phyloP scores from a whole-genome alignment of 2,797 vertebrate genomes.

The Pelodytes ibericus region DNA sequence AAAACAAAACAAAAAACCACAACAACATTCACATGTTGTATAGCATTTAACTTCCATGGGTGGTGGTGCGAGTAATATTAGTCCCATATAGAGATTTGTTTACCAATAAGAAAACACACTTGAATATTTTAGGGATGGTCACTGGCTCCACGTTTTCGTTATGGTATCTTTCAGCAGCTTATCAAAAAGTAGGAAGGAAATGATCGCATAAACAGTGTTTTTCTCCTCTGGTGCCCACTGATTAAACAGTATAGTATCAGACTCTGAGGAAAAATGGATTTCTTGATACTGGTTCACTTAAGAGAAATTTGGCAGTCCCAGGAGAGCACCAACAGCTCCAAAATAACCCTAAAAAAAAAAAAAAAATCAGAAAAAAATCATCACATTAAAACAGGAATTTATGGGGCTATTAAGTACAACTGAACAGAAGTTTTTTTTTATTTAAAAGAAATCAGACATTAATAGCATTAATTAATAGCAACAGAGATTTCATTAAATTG shows the following conservation, averaged over 20 bases:
- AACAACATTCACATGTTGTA: not conserved
- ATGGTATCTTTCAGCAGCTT: conserved; percentile 55
- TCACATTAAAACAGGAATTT: not conserved
- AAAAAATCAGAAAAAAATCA: conserved; percentile 27
- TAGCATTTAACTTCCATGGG: not conserved
- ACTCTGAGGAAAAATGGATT: conserved; percentile 52
- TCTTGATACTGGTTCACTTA: conserved; percentile 62
- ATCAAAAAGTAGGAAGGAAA: conserved; percentile 56
- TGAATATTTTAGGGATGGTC: not conserved
- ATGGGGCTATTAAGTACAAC: too few species aligned
- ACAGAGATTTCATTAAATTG: too few species aligned
- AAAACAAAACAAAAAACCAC: too few species aligned
- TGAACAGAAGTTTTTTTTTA: too few species aligned
- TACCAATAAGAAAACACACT: not conserved
- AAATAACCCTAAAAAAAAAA: conserved; percentile 75
- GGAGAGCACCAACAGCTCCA: conserved; percentile 81
- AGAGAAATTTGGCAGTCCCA: conserved; percentile 80
- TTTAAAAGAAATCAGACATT: too few species aligned
- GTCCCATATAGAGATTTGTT: conserved; percentile 7
- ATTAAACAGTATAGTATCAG: conserved; percentile 54
- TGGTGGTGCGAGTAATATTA: conserved; percentile 9
- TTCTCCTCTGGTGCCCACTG: conserved; percentile 64
- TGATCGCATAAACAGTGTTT: conserved; percentile 57
- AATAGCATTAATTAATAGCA: too few species aligned
- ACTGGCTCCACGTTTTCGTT: not conserved